Conservation (phyloP, 2,797 vertebrate species). For the Amblyraja radiata region DNA sequence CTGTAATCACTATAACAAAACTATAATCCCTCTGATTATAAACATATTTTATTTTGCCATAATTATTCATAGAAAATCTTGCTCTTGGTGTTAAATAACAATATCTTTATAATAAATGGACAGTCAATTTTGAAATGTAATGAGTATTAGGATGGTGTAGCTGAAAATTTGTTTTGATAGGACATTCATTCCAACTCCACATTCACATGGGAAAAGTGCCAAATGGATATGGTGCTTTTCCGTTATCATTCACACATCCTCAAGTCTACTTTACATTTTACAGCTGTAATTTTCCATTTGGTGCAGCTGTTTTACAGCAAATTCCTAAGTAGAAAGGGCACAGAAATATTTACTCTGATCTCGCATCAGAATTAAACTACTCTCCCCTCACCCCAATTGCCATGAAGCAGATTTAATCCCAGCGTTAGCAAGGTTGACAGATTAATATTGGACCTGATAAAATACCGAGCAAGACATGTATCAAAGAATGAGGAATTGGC, state of each 20-base stretch:
- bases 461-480: background rate
- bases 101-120: background rate
- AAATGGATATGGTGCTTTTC: background rate
- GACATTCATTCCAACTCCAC: background rate
- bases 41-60: background rate
- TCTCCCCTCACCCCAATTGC: background rate
- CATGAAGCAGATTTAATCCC: background rate
- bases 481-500: background rate
- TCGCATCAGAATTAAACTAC: background rate
- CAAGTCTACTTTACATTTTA: background rate
- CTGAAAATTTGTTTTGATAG: background rate
- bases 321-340: background rate
- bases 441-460: background rate
- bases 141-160: background rate
- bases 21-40: background rate
- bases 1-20: background rate
- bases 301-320: conserved; percentile 22
- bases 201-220: background rate
- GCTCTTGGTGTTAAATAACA: background rate
- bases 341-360: conserved; percentile 14
- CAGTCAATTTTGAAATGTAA: background rate
- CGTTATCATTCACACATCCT: background rate
- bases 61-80: background rate
- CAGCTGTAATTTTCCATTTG: conserved; percentile 8
- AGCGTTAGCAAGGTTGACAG: background rate